A percentile compares a stretch with the other conserved stretches of the same genome.
phyloP scores from a whole-genome alignment of 2,797 vertebrate species.

The Myripristis jacobus region DNA sequence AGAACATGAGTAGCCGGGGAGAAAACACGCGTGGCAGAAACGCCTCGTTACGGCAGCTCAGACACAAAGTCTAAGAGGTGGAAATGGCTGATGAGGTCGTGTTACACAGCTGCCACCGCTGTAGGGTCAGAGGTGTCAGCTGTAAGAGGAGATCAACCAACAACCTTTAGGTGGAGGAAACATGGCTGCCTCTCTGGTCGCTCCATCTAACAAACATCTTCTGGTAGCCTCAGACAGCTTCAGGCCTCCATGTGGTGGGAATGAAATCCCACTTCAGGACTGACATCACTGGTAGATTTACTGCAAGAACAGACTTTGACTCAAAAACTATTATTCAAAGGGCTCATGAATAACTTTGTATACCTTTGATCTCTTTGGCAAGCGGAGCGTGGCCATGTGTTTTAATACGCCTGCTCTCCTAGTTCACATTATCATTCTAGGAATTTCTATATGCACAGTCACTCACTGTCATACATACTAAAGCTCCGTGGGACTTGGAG shows the following conservation, averaged over 20 bases:
- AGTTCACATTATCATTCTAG: constrained; percentile 42
- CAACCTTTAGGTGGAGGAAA: constrained; percentile 57
- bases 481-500: constrained; percentile 17
- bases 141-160: constrained; percentile 70
- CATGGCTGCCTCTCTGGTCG: constrained; percentile 22
- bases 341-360: constrained; percentile 38
- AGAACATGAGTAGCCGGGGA: constrained; percentile 33
- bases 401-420: constrained; percentile 35
- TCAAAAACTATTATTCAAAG: constrained; percentile 31
- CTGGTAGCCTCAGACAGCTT: constrained; percentile 14
- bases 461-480: constrained; percentile 52
- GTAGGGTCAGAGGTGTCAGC: constrained; percentile 51
- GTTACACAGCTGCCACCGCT: constrained; percentile 65
- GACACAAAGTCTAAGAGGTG: constrained; percentile 49
- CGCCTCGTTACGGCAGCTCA: constrained; percentile 52
- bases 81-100: constrained; percentile 56
- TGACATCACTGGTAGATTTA: constrained; percentile 42
- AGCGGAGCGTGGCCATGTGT: constrained; percentile 56
- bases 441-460: constrained; percentile 59
- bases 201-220: constrained; percentile 30
- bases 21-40: constrained; percentile 44
- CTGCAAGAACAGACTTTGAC: constrained; percentile 39
- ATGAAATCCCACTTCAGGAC: constrained; percentile 35
- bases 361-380: constrained; percentile 55
- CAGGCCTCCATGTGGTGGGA: constrained; percentile 32